Conservation (phyloP, 1,140 invertebrate species). For the Trachymyrmex cornetzi region DNA sequence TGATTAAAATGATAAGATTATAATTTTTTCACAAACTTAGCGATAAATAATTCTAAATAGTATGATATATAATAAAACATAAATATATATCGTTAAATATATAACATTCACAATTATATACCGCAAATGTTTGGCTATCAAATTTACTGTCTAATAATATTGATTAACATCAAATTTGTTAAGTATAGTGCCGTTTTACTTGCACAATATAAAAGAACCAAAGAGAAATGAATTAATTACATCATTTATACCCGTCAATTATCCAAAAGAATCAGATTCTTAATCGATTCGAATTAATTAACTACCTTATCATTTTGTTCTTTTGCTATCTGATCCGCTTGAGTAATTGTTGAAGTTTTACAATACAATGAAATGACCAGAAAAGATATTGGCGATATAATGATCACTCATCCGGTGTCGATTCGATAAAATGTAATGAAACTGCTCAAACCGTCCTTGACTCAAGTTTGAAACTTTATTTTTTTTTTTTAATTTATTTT, state of each 20-base stretch:
- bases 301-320: not conserved
- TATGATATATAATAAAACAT: not conserved
- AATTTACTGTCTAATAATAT: not conserved
- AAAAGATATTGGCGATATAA: slow-evolving; percentile 45
- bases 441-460: not conserved
- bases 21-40: not conserved
- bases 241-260: slow-evolving; percentile 3
- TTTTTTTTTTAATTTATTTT: slow-evolving; percentile 16
- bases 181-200: not conserved
- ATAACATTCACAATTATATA: slow-evolving; percentile 1
- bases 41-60: not conserved
- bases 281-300: slow-evolving; percentile 49
- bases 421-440: slow-evolving; percentile 31
- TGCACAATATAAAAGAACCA: not conserved
- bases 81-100: not conserved
- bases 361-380: slow-evolving; percentile 19
- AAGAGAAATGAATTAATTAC: not conserved
- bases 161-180: not conserved
- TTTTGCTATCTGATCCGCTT: slow-evolving; percentile 16
- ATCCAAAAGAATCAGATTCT: slow-evolving; percentile 11
- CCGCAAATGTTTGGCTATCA: not conserved
- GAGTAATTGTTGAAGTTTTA: slow-evolving; percentile 42
- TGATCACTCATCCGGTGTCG: slow-evolving; percentile 14
- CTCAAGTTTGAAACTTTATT: slow-evolving; percentile 33
- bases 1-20: not conserved